phyloP scores from a whole-genome alignment of 2,888 invertebrate genomes.

The Frankliniella fusca region DNA sequence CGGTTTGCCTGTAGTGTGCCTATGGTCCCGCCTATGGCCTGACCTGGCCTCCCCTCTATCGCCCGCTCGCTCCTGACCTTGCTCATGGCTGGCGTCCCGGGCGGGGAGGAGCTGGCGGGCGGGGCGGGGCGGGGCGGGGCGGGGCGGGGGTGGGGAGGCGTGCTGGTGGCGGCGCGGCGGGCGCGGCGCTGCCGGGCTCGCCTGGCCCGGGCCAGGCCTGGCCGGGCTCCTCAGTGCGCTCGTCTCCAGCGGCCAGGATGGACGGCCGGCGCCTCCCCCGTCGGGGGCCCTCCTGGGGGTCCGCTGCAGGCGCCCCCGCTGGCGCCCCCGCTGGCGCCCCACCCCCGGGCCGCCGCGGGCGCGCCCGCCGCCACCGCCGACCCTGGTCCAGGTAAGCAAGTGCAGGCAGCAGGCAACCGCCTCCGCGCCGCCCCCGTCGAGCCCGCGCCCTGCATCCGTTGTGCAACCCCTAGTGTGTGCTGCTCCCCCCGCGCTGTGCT shows the following conservation, averaged over 20 bases:
- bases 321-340: neutral
- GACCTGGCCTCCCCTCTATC: neutral
- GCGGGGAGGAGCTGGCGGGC: neutral
- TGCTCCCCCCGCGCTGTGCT: neutral
- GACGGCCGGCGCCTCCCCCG: neutral
- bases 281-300: neutral
- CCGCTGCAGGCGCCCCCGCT: neutral
- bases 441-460: neutral
- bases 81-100: slow-evolving; percentile 19
- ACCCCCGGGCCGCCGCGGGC: neutral
- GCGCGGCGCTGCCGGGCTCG: slow-evolving; percentile 3
- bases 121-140: neutral
- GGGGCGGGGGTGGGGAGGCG: neutral
- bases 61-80: neutral
- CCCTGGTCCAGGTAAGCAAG: neutral
- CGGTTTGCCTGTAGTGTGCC: no score
- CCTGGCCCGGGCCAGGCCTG: neutral
- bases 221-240: slow-evolving; percentile 2
- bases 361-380: neutral
- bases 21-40: no score
- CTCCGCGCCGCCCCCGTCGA: no score
- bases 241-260: slow-evolving; percentile 10
- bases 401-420: neutral
- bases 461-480: neutral
- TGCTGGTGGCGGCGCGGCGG: slow-evolving; percentile 18